phyloP scores from a whole-genome alignment of 2,797 vertebrate species.

The Acipenser oxyrinchus region DNA sequence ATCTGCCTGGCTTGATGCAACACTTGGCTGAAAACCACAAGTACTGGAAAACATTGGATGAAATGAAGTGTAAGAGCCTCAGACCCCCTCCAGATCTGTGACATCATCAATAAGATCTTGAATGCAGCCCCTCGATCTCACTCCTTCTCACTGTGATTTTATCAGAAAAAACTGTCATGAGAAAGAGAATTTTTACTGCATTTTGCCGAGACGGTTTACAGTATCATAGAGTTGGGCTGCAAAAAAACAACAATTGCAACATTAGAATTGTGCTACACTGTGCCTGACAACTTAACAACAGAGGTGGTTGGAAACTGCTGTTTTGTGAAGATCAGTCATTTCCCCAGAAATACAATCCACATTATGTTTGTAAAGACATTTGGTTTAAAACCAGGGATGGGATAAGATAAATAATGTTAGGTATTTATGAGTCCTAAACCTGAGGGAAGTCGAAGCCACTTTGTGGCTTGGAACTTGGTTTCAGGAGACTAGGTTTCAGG shows the following conservation, averaged over 20 bases:
- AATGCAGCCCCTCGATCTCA: conserved; percentile 40
- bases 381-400: too few relatives aligned
- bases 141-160: conserved; percentile 49
- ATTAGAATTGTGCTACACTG: conserved; percentile 18
- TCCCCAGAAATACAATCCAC: too few relatives aligned
- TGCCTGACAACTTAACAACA: conserved; percentile 32
- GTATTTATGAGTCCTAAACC: too few relatives aligned
- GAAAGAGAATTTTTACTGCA: background rate
- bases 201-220: background rate
- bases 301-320: too few relatives aligned
- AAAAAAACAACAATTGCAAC: background rate
- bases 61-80: conserved; percentile 83
- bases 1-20: conserved; percentile 84
- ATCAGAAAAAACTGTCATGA: conserved; percentile 14
- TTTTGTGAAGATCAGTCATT: too few relatives aligned
- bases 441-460: too few relatives aligned
- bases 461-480: too few relatives aligned
- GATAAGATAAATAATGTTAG: too few relatives aligned
- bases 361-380: too few relatives aligned
- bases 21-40: conserved; percentile 88
- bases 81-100: conserved; percentile 66
- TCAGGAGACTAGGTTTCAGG: too few relatives aligned
- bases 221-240: background rate
- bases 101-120: conserved; percentile 33
- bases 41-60: conserved; percentile 91